Evolutionary conservation across 1,140 invertebrate species (phyloP), one percentile per base, ranked within the genome.

Genomic region (Rhopalosiphum maidis): DNA sequence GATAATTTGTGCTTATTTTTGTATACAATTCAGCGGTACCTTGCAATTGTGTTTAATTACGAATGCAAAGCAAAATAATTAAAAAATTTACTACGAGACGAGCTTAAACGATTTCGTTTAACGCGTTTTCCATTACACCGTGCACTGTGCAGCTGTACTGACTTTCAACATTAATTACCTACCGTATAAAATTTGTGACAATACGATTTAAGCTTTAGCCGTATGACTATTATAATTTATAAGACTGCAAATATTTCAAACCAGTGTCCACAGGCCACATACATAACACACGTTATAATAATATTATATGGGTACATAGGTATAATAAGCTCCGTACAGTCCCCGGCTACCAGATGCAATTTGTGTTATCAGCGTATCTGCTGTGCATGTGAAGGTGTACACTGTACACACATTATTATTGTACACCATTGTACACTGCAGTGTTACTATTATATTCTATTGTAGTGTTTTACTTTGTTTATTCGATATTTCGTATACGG

Each of bases 291-390:
- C 48, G 22, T 77, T 77, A 77, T 21, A 77, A 77, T 21, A 77
- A 18, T n/a, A 77, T n/a, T 5, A 18, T 68, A 77, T 77, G 60
- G 30, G 60, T 46, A n/a, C 43, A 86, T 43, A 43, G 9, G 9
- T 86, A 48, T 25, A 46, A 48, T 25, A 46, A 43, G 11, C 43
- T 48, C 43, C 41, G 25, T 25, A 30, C 51, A 22, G 30, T n/a
- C 5, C 21, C 25, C 30, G 18, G 43, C n/a, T 46, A 51, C 1
- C 5, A 18, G 9, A 88, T 48, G 86, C 37, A 88, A 88, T 88
- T 48, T 88, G 46, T 88, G 46, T 88, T 88, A 88, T 88, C 43
- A 30, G 43, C 5, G 35, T 37, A 87, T 87, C 85, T 87, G 18
- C 85, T 46, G 41, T 48, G 43, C 25, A 43, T 43, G 83, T 41